phyloP scores from a whole-genome alignment of 2,888 invertebrate species.

The Drosophila quasianomalipes region DNA sequence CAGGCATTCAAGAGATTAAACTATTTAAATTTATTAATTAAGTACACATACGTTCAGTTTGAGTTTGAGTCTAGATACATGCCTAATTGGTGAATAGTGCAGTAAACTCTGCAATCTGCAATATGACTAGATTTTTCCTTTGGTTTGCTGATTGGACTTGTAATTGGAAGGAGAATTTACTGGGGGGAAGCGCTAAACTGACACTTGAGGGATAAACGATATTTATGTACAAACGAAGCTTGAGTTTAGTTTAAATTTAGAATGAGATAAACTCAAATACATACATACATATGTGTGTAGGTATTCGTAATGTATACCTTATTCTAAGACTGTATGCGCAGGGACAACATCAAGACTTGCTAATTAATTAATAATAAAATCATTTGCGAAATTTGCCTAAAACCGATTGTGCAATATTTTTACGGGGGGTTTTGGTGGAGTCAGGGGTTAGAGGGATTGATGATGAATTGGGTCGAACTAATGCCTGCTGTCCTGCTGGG shows the following conservation, averaged over 20 bases:
- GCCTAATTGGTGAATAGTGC: background rate
- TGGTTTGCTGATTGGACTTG: background rate
- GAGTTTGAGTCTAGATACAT: background rate
- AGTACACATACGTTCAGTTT: slow-evolving; percentile 16
- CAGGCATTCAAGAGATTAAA: slow-evolving; percentile 17
- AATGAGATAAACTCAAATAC: slow-evolving; percentile 3
- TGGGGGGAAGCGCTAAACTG: background rate
- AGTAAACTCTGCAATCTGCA: background rate
- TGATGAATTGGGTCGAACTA: slow-evolving; percentile 54
- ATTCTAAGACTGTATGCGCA: slow-evolving; percentile 20
- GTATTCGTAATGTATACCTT: slow-evolving; percentile 2
- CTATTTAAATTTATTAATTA: slow-evolving; percentile 9
- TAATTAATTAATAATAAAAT: slow-evolving; percentile 41
- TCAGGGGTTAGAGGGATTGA: background rate
- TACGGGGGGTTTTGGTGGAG: background rate
- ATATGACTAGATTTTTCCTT: background rate
- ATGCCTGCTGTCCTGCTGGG: slow-evolving; percentile 67
- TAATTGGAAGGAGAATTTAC: background rate
- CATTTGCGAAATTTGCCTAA: slow-evolving; percentile 11
- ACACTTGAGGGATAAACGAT: slow-evolving; percentile 1
- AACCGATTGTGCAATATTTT: background rate
- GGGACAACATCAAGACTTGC: slow-evolving; percentile 69
- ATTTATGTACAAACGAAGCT: slow-evolving; percentile 58
- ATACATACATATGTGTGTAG: slow-evolving; percentile 10
- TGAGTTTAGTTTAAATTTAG: slow-evolving; percentile 12